phyloP scores from a whole-genome alignment of 2,888 invertebrate species.

The Agrochola lota region DNA sequence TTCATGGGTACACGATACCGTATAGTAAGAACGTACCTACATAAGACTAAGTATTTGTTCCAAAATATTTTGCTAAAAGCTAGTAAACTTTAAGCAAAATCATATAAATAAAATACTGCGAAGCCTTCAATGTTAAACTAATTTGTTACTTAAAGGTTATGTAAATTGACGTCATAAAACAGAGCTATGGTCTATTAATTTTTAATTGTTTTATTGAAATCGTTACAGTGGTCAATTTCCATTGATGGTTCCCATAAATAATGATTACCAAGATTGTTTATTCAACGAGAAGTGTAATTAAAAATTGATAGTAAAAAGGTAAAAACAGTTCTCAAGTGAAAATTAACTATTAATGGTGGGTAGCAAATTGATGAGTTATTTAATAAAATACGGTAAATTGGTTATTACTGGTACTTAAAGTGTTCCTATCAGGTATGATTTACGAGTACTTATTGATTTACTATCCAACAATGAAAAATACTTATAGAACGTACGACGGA shows the following conservation, averaged over 20 bases:
- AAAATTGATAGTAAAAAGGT: conserved; percentile 35
- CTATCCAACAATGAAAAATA: conserved; percentile 2
- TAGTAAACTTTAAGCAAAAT: not conserved
- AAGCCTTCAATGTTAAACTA: conserved; percentile 22
- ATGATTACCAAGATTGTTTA: conserved; percentile 53
- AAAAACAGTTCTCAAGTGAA: conserved; percentile 42
- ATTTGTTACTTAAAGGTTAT: conserved; percentile 37
- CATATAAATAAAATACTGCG: not conserved
- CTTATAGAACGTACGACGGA: not conserved
- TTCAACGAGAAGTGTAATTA: conserved; percentile 46
- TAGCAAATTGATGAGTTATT: conserved; percentile 12
- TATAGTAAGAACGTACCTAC: not conserved
- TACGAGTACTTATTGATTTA: not conserved
- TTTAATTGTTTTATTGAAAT: conserved; percentile 64
- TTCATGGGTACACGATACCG: too few relatives aligned
- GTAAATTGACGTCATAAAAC: conserved; percentile 49
- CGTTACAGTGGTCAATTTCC: conserved; percentile 55
- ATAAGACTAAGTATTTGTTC: not conserved
- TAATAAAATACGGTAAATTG: conserved; percentile 20
- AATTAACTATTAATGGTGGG: conserved; percentile 15
- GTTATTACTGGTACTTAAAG: not conserved
- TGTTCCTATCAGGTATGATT: not conserved
- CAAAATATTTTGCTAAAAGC: not conserved
- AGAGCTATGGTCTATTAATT: conserved; percentile 50
- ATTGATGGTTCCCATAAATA: conserved; percentile 52